phyloP scores from a whole-genome alignment of 2,888 invertebrate genomes.

The Plagodis dolabraria region DNA sequence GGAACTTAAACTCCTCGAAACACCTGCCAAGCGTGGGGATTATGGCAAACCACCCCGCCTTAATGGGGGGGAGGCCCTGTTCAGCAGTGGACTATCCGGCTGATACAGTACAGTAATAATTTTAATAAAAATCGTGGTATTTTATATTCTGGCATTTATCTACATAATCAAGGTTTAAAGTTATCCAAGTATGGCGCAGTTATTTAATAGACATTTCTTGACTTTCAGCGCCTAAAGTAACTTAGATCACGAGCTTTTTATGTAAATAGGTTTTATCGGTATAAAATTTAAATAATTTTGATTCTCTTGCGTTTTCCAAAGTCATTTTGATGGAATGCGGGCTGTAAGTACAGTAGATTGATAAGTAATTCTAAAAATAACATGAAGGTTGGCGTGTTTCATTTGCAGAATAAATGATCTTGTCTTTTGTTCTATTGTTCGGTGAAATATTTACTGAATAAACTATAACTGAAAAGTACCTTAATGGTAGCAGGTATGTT shows the following conservation, averaged over 20 bases:
- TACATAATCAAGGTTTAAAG: too few relatives aligned
- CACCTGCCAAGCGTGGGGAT: too few relatives aligned
- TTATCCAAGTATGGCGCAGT: slow-evolving; percentile 1
- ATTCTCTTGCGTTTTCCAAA: slow-evolving; percentile 19
- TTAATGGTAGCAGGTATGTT: too few relatives aligned
- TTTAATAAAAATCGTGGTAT: too few relatives aligned
- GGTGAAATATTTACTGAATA: neutral
- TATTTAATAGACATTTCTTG: slow-evolving; percentile 7
- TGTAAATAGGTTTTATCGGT: slow-evolving; percentile 15
- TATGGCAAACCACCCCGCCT: too few relatives aligned
- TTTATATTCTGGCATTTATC: neutral
- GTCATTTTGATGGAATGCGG: slow-evolving; percentile 16
- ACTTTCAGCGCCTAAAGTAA: slow-evolving; percentile 10
- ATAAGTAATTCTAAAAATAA: slow-evolving; percentile 11
- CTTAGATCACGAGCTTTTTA: slow-evolving; percentile 10
- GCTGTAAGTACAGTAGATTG: neutral
- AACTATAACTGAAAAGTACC: too few relatives aligned
- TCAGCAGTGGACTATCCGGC: too few relatives aligned
- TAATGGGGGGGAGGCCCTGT: too few relatives aligned
- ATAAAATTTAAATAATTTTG: slow-evolving; percentile 5
- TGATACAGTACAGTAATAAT: too few relatives aligned
- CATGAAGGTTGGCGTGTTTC: slow-evolving; percentile 5
- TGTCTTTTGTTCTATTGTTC: neutral
- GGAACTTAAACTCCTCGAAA: too few relatives aligned
- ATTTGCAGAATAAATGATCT: neutral